Base-by-base conservation (phyloP, 2,888 invertebrate species). In the Melieria picta region DNA sequence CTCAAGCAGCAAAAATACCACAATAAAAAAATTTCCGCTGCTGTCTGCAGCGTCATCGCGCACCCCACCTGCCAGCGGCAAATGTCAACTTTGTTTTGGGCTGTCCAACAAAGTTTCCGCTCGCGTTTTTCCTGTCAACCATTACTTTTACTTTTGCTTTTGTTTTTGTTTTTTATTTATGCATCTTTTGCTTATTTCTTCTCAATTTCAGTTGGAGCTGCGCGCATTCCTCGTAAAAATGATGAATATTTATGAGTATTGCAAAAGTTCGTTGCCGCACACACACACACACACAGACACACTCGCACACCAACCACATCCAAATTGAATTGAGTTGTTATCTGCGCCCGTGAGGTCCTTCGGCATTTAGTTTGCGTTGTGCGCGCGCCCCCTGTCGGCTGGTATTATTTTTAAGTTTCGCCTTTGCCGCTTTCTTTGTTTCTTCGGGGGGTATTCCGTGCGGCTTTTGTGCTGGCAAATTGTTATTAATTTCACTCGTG, bases 191-290 rank as follows among this genome's bases (percentile, higher is more conserved):
- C 58, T 70, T 73, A 71, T 68, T 66, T 72, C 43, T 71, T 67
- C 67, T 48, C 57, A 55, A 69, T 62, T 67, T 74, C 58, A 62
- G 47, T 69, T 64, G 62, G 69, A 50, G 46, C 45, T 61, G 10
- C 9, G 30, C 13, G 52, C 30, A 61, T 52, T 11, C 42, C 57
- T 69, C 63, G 56, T 46, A 77, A 77, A 76, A 76, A 82, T 83
- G 84, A 84, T 84, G 84, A 84, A 84, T 84, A 84, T 84, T 84
- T 84, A 84, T 84, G 83, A 82, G 82, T 82, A 83, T 83, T 82
- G 80, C 78, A 77, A 80, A 82, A 81, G 81, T 81, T 76, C 80
- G 71, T 56, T 65, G 45, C 13, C 11, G 57, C 56, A n/a, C n/a
- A 16, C 30, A 11, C 60, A 16, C 47, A 46, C 65, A 52, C 69